Base-by-base conservation (phyloP, 2,888 invertebrate species). In the Venusia cambrica region DNA sequence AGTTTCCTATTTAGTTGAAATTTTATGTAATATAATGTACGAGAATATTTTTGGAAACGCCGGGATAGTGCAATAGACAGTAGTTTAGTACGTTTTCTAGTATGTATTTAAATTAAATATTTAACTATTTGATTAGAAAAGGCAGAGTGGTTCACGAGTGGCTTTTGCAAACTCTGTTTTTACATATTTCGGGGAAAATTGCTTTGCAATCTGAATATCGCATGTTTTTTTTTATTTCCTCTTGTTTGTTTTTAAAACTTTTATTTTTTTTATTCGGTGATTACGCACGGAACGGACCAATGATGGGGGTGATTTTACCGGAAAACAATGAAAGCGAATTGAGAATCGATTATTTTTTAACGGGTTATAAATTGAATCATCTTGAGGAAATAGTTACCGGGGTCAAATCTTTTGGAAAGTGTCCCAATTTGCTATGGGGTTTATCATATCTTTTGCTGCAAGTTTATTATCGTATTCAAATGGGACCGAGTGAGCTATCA, bases 31-130 rank as follows among this genome's bases (percentile, higher is more conserved):
- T 59, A 73, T 71, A 64, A 58, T 38, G 38, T 41, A 67, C 59
- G 57, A 67, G 51, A 58, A 57, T 67, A 70, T 73, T 73, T 77
- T 80, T 75, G 62, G 67, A 75, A 69, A 70, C 70, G 85, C 85
- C 85, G 85, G 85, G 84, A 76, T 78, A 77, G 85, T 85, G 85
- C 85, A 85, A 85, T 85, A 81, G 78, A 66, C 35, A 53, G 72
- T 84, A 84, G 84, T 49, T 62, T 81, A 80, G 77, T 45, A 44
- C 36, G 45, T 45, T 51, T 45, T 44, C 38, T 42, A 51, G 51
- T 51, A 46, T 51, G n/a, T n/a, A n/a, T 45, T 40, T 27, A 40
- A 35, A 35, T 6, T 34, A n/a, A n/a, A 31, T 36, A 40, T 29
- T 46, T 38, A 47, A 35, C 14, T 28, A 38, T 38, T 35, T 34